Conservation (phyloP, 2,797 vertebrate genomes). For the Tachyglossus aculeatus region DNA sequence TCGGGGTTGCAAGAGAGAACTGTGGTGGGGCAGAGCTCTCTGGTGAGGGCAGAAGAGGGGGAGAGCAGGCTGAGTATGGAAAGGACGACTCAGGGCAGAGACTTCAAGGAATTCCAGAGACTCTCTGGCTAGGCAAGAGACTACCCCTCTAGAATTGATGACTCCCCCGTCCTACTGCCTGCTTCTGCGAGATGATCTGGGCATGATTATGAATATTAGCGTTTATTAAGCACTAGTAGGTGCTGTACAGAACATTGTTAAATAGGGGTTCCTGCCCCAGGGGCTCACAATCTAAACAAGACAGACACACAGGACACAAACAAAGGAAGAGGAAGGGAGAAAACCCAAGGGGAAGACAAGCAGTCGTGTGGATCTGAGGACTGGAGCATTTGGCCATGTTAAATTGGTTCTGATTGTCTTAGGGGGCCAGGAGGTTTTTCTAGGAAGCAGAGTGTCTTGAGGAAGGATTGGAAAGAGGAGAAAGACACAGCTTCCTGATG, state of each 20-base stretch:
- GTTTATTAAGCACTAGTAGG: slow-evolving; percentile 45
- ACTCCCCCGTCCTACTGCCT: neutral
- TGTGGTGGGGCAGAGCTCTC: too few species aligned
- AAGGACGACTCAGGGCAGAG: too few species aligned
- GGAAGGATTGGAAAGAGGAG: neutral
- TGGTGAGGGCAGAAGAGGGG: too few species aligned
- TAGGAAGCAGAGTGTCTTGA: neutral
- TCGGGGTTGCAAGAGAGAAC: too few species aligned
- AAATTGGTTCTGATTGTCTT: neutral
- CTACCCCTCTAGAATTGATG: too few species aligned
- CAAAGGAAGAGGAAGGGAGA: neutral
- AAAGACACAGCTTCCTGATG: neutral
- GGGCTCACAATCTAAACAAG: slow-evolving; percentile 57
- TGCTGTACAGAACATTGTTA: slow-evolving; percentile 18
- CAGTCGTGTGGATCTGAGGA: neutral
- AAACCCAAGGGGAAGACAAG: neutral
- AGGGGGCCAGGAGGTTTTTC: neutral
- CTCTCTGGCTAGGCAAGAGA: too few species aligned
- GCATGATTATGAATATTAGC: slow-evolving; percentile 19
- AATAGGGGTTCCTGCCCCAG: slow-evolving; percentile 46
- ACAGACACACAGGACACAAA: slow-evolving; percentile 35
- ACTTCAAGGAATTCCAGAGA: too few species aligned
- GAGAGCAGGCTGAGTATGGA: too few species aligned
- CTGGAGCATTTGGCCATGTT: neutral
- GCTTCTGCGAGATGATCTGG: slow-evolving; percentile 13